Conservation (phyloP, 2,113 vertebrate genomes). For the Crocuta crocuta region DNA sequence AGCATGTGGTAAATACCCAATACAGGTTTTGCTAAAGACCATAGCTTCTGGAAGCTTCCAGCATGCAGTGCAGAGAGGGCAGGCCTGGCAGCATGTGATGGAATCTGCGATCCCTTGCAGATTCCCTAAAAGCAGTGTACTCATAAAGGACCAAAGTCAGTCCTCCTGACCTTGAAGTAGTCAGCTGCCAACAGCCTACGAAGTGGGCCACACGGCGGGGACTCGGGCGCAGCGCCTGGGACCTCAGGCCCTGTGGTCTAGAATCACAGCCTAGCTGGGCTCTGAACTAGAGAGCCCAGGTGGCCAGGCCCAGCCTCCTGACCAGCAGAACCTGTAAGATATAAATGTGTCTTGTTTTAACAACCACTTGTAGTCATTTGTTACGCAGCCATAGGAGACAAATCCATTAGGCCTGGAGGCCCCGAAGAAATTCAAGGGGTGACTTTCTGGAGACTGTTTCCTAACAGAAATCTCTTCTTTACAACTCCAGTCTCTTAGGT, state of each 20-base stretch:
- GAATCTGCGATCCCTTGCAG: neutral
- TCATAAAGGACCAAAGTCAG: neutral
- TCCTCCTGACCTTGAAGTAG: neutral
- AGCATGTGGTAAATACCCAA: too few relatives aligned
- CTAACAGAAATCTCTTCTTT: neutral
- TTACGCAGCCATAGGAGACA: too few relatives aligned
- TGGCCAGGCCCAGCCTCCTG: neutral
- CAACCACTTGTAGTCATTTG: neutral
- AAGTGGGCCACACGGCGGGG: neutral
- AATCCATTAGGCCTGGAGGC: neutral
- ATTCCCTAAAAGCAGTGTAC: too few relatives aligned
- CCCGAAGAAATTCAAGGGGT: neutral
- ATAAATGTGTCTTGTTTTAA: neutral
- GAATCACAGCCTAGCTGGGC: too few relatives aligned
- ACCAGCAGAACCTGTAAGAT: neutral
- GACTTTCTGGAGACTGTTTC: neutral
- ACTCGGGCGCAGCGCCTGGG: neutral
- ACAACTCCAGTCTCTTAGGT: neutral
- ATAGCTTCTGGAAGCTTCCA: neutral
- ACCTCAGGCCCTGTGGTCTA: neutral
- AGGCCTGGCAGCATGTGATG: accelerated
- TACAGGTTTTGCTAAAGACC: neutral
- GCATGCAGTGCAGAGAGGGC: neutral
- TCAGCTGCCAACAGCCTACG: accelerated
- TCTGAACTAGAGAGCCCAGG: neutral